These are phyloP conservation scores for Gymnoscopelus braueri DNA, from an alignment of 2,797 vertebrate genomes.

Conservation along the genomic window DNA sequence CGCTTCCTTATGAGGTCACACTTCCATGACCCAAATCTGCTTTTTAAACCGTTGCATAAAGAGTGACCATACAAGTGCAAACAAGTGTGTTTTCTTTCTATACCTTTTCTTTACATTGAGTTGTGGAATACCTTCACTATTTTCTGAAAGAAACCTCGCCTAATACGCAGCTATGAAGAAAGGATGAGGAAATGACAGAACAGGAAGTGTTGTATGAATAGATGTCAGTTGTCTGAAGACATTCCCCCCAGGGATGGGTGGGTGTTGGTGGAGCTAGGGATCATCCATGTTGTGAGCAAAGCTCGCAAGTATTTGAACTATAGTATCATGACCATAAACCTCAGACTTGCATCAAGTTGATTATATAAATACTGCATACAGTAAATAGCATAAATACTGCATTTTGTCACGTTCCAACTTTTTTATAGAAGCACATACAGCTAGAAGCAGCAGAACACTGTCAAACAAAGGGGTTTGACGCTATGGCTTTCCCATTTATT, in stretches of 20 bases:
- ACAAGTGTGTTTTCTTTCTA: neutral
- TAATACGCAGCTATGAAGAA: conserved; percentile 3
- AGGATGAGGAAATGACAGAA: conserved; percentile 35
- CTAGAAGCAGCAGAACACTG: neutral
- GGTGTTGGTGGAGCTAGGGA: no score
- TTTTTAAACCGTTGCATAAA: neutral
- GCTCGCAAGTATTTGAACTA: no score
- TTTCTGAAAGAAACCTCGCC: neutral
- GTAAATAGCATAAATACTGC: neutral
- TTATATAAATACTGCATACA: neutral
- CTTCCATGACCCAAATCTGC: neutral
- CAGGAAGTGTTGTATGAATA: conserved; percentile 24
- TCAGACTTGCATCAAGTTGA: conserved; percentile 1
- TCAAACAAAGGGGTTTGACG: conserved; percentile 30
- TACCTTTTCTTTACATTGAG: neutral
- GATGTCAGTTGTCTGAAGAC: neutral
- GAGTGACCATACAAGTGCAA: neutral
- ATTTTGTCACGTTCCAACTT: neutral
- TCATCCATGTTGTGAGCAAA: no score
- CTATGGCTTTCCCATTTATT: conserved; percentile 19
- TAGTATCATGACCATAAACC: no score
- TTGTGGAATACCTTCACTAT: neutral
- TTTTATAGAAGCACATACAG: conserved; percentile 1
- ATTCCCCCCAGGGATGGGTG: no score
- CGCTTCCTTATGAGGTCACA: neutral